Base-by-base conservation (phyloP, 2,113 vertebrate genomes). In the Chloropsis hardwickii region DNA sequence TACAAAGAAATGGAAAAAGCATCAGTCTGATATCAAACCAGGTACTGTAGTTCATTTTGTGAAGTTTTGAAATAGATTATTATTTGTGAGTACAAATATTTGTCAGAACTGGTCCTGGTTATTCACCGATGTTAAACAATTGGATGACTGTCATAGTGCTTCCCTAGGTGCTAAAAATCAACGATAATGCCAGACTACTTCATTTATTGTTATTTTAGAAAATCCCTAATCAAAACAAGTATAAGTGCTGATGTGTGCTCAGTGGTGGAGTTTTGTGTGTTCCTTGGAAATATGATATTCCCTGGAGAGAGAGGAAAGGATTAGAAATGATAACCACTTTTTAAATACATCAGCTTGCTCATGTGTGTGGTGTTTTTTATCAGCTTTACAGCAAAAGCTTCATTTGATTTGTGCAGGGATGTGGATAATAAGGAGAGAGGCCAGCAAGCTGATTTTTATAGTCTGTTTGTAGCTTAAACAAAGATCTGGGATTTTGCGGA, bases 391-490 rank as follows among this genome's bases (percentile, higher is more conserved):
- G 94, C 87, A 95, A 96, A 94, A 91, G 94, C 97, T 97, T 97
- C 97, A 96, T 98, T 98, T 98, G 97, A 96, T 98, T 98, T 98
- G 97, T 97, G 93, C 95, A 97, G 91, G 96, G 97, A 97, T 95
- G 94, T 97, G 95, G 96, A 97, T 97, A 97, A 97, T 96, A 97
- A 94, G 94, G 94, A 96, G 95, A 97, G 94, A 96, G 97, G 95
- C 95, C 96, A 97, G 95, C 33, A 79, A 97, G 94, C 95, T 97
- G 97, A 95, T 97, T 97, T 97, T 97, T 98, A 94, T 97, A 97
- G 97, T 96, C 96, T 73, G 79, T 97, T 98, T 97, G 97, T 97
- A 97, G 97, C 95, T 98, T 98, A 98, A 98, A 98, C 97, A 98
- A 97, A 97, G 97, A 98, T 98, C 97, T 91, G 94, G 97, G 97